These are phyloP conservation scores for Myotis davidii DNA, from an alignment of 2,113 vertebrate genomes.

Conservation along the genomic window DNA sequence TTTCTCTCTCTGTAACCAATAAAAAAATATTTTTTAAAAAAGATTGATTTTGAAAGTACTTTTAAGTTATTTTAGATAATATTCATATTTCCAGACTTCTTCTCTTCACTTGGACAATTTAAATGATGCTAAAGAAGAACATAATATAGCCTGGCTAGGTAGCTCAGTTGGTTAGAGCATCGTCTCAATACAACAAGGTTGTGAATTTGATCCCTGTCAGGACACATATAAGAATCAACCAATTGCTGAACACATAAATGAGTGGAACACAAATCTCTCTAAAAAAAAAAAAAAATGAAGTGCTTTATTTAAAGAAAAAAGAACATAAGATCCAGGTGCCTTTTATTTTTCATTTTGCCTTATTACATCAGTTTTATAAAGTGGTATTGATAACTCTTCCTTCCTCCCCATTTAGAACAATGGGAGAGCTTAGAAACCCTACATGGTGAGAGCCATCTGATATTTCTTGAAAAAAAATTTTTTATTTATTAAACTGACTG, in stretches of 20 bases:
- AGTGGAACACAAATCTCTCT: too few species aligned
- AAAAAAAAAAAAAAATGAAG: too few species aligned
- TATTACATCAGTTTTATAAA: slow-evolving; percentile 10
- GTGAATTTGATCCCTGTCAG: too few species aligned
- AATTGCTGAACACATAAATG: too few species aligned
- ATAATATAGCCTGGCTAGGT: too few species aligned
- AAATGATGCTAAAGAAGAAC: not conserved
- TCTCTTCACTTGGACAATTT: not conserved
- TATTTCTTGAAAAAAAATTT: too few species aligned
- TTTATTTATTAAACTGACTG: too few species aligned
- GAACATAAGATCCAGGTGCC: not conserved
- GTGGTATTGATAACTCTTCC: not conserved
- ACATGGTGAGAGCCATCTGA: not conserved
- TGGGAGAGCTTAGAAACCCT: not conserved
- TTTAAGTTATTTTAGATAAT: not conserved
- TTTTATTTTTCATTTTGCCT: slow-evolving; percentile 27
- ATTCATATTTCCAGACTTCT: not conserved
- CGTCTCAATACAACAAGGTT: too few species aligned
- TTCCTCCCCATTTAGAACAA: not conserved
- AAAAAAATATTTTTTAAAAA: not conserved
- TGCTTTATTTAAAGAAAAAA: not conserved
- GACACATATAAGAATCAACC: too few species aligned
- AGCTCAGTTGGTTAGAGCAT: too few species aligned
- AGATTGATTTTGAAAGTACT: slow-evolving; percentile 12
- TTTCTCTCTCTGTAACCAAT: too few species aligned